Conservation (phyloP, 1,140 invertebrate species). For the Eriocheir sinensis region DNA sequence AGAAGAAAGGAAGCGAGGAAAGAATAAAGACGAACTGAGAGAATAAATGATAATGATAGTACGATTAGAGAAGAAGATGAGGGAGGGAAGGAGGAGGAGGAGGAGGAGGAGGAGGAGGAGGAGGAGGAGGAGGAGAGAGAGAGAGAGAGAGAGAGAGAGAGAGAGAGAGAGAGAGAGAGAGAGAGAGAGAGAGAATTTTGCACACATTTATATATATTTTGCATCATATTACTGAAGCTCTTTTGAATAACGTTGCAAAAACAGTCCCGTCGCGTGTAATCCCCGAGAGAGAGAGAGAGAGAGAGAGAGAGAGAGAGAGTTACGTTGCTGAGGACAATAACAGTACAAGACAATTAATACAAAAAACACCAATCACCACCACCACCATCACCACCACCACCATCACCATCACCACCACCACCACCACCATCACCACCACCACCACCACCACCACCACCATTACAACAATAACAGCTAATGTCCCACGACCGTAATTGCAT, state of each 20-base stretch:
- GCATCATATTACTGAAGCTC: no score
- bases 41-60: no score
- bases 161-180: no score
- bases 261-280: no score
- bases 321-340: neutral
- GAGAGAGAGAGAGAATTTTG: no score
- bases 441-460: neutral
- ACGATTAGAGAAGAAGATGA: neutral
- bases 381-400: no score
- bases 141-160: constrained; percentile 12
- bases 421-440: neutral
- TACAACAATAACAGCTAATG: constrained; percentile 3
- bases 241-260: no score
- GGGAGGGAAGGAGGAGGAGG: neutral
- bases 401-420: no score
- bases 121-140: neutral
- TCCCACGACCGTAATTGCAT: neutral
- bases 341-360: neutral
- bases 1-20: neutral
- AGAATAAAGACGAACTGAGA: no score
- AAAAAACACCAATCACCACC: no score
- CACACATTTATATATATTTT: no score
- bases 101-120: no score
- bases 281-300: constrained; percentile 23
- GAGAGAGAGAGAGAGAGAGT: constrained; percentile 37